Percentiles rank a stretch among this genome's conserved stretches.
phyloP scores from a whole-genome alignment of 92 coral and sea anemone species.

The Actinostola sp. region DNA sequence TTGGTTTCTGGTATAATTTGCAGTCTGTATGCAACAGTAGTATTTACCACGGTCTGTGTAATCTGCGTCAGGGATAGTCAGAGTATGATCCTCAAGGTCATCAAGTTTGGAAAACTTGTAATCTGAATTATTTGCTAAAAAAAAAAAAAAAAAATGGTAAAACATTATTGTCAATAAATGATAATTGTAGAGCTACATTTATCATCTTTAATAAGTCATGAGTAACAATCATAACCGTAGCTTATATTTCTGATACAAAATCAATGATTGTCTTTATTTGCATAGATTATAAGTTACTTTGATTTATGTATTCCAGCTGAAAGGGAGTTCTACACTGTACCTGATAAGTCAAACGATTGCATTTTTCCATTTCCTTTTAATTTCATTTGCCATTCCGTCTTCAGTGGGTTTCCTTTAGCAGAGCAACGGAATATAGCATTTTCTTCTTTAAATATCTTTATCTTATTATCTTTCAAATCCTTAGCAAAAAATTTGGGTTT shows the following conservation, averaged over 20 bases:
- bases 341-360: background rate
- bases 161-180: too few species aligned
- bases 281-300: too few species aligned
- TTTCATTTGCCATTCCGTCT: slow-evolving; percentile 58
- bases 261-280: too few species aligned
- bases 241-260: too few species aligned
- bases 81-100: slow-evolving; percentile 27
- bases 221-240: too few species aligned
- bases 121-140: slow-evolving; percentile 4
- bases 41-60: slow-evolving; percentile 72
- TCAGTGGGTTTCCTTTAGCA: slow-evolving; percentile 73
- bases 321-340: too few species aligned
- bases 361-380: slow-evolving; percentile 12
- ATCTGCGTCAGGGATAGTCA: slow-evolving; percentile 38
- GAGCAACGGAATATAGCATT: slow-evolving; percentile 49
- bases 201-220: too few species aligned
- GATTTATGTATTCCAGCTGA: too few species aligned
- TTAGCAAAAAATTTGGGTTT: slow-evolving; percentile 11
- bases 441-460: slow-evolving; percentile 39
- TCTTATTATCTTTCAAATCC: slow-evolving; percentile 5
- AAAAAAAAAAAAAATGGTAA: too few species aligned
- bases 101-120: slow-evolving; percentile 13
- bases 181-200: too few species aligned
- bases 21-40: slow-evolving; percentile 57
- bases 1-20: slow-evolving; percentile 36